Evolutionary conservation across 1,140 invertebrate species (phyloP).

Genomic region (Teleopsis dalmanni): DNA sequence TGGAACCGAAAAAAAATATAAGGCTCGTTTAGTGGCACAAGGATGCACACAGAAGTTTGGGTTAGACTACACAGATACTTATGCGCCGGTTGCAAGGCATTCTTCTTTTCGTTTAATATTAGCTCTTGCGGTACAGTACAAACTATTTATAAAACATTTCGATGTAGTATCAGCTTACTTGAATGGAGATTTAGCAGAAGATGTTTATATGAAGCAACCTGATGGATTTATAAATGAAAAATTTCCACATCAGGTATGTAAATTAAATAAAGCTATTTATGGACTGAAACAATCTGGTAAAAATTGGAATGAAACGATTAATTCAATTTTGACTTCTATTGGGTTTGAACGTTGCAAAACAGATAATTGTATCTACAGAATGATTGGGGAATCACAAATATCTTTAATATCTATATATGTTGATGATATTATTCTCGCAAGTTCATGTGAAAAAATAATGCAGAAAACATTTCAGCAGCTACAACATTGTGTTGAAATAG

Average conservation of each 20-base stretch:
- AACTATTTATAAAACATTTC: constrained; percentile 29
- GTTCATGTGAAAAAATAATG: constrained; percentile 11
- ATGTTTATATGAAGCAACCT: constrained; percentile 43
- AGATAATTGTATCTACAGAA: constrained; percentile 16
- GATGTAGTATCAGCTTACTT: constrained; percentile 46
- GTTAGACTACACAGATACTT: constrained; percentile 41
- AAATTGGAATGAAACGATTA: constrained; percentile 26
- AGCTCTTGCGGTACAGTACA: constrained; percentile 28
- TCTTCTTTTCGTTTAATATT: constrained; percentile 40
- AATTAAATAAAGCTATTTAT: constrained; percentile 22
- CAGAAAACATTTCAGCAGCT: constrained; percentile 17
- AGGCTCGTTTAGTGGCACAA: constrained; percentile 33
- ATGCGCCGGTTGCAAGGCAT: constrained; percentile 35
- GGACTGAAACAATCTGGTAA: constrained; percentile 30
- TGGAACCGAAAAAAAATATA: constrained; percentile 6
- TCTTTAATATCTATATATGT: constrained; percentile 12
- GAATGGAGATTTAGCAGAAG: constrained; percentile 43
- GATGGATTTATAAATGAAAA: constrained; percentile 24
- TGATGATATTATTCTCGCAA: constrained; percentile 24
- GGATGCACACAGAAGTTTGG: constrained; percentile 34
- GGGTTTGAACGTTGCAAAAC: constrained; percentile 12
- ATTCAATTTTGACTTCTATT: constrained; percentile 13
- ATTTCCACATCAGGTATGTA: constrained; percentile 7
- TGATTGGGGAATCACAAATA: not conserved
- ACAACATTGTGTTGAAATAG: constrained; percentile 23